Conservation (phyloP, 23 tunicate species). For the Halocynthia roretzi region DNA sequence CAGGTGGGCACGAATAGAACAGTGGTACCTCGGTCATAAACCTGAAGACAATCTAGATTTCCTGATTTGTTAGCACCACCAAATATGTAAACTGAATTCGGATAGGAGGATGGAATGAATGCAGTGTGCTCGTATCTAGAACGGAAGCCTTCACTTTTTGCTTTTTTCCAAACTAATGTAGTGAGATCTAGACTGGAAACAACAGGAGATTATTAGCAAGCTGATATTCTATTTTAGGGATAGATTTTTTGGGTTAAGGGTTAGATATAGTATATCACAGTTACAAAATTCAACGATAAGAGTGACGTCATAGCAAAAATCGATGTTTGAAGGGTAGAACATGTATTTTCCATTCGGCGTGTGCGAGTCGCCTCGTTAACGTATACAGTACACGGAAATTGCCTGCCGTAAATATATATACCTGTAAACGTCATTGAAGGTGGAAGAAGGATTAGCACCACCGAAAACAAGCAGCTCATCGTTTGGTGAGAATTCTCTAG, state of each 20-base stretch:
- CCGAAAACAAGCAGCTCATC: conserved; percentile 34
- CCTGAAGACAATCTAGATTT: conserved; percentile 48
- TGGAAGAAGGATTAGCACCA: conserved; percentile 77
- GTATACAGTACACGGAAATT: too few species aligned
- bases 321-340: neutral
- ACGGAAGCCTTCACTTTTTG: neutral
- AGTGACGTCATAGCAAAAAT: neutral
- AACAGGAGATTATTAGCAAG: neutral
- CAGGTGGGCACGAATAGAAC: neutral
- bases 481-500: neutral
- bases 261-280: neutral
- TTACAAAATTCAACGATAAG: neutral
- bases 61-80: conserved; percentile 71
- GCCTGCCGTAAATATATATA: neutral
- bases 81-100: conserved; percentile 43
- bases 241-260: conserved; percentile 5
- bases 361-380: too few species aligned
- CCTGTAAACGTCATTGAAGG: conserved; percentile 67
- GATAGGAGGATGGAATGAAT: conserved; percentile 16
- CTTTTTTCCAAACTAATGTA: conserved; percentile 9
- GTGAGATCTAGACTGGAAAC: conserved; percentile 8
- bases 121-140: conserved; percentile 90
- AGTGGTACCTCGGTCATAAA: conserved; percentile 34
- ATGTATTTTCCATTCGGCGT: neutral
- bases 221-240: neutral